These are phyloP conservation scores for Oreotrochilus melanogaster DNA, from an alignment of 2,113 vertebrate species.

Conservation along the genomic window DNA sequence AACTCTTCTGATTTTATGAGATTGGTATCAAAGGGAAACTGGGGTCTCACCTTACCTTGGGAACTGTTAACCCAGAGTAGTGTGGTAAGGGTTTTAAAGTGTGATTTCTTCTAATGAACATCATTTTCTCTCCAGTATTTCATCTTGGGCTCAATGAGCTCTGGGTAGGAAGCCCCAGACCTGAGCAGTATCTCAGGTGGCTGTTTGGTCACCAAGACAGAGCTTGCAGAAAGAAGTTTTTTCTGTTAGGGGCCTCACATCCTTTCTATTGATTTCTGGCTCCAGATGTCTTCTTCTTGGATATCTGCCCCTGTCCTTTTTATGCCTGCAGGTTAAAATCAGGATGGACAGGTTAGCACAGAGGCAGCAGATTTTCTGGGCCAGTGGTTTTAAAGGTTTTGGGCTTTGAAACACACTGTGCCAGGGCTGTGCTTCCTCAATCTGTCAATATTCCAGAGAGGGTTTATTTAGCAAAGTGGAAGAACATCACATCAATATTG, in stretches of 20 bases:
- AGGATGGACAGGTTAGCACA: not conserved
- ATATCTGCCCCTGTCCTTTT: accelerated
- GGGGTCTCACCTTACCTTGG: not conserved
- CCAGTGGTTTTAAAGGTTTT: not conserved
- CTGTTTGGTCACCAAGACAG: not conserved
- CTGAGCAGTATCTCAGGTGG: not conserved
- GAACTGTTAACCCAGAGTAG: not conserved
- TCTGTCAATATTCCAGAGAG: not conserved
- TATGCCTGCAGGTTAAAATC: not conserved
- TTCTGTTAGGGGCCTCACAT: not conserved
- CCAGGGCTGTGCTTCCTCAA: not conserved
- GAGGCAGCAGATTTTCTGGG: not conserved
- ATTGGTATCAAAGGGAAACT: not conserved
- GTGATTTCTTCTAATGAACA: not conserved
- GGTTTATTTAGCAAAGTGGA: not conserved
- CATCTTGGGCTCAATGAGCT: not conserved
- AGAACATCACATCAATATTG: not conserved
- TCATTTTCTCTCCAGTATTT: not conserved
- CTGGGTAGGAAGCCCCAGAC: not conserved
- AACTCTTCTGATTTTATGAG: not conserved
- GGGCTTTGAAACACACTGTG: not conserved
- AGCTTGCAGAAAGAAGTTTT: not conserved
- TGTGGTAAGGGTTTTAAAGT: not conserved
- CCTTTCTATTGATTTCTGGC: not conserved
- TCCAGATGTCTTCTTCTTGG: not conserved